A percentile compares a stretch with the other conserved stretches of the same genome.
phyloP scores from a whole-genome alignment of 2,888 invertebrate genomes.

The Thalpophila matura region DNA sequence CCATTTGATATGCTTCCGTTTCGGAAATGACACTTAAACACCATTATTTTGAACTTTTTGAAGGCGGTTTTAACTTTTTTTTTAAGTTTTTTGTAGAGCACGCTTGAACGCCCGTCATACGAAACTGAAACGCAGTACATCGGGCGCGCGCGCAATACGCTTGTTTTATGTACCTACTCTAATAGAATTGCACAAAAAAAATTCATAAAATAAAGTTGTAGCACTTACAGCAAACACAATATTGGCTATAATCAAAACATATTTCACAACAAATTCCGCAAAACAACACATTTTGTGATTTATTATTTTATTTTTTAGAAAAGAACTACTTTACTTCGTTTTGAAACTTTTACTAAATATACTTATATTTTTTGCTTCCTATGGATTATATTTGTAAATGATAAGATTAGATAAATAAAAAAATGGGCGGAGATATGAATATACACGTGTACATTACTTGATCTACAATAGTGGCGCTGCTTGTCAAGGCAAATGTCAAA shows the following conservation, averaged over 20 bases:
- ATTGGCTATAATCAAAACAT: conserved; percentile 74
- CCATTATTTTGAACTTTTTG: no score
- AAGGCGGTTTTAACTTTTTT: no score
- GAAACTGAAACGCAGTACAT: no score
- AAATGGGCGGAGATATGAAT: neutral
- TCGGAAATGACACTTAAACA: no score
- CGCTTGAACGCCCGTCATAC: no score
- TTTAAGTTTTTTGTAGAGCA: no score
- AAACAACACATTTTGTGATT: conserved; percentile 75
- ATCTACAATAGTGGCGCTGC: conserved; percentile 4
- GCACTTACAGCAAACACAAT: conserved; percentile 75
- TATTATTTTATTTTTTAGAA: neutral
- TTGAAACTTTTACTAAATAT: conserved; percentile 19
- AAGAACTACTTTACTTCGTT: neutral
- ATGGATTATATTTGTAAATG: neutral
- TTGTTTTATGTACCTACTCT: no score
- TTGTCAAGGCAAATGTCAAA: neutral
- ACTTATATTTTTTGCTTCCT: neutral
- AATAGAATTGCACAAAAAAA: no score
- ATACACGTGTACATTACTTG: neutral
- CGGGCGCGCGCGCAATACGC: no score
- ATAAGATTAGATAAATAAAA: conserved; percentile 33
- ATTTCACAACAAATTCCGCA: conserved; percentile 72
- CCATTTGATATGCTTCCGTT: no score
- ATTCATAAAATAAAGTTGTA: neutral